Conservation (phyloP, 2,113 vertebrate genomes). For the Pomatorhinus ruficollis region DNA sequence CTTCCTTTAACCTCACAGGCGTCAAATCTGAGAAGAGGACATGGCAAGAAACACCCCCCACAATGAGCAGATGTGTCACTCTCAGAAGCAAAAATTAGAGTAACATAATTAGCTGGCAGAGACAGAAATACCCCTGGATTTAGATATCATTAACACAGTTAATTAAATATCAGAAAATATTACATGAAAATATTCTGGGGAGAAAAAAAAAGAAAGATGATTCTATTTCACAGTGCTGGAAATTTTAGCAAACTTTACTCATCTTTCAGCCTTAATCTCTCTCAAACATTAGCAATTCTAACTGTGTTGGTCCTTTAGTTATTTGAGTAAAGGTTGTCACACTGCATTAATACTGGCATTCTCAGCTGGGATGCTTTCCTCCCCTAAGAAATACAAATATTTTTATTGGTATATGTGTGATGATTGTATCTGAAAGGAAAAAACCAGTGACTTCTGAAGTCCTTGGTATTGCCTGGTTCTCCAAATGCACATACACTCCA, state of each 20-base stretch:
- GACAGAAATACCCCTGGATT: background rate
- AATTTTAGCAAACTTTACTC: background rate
- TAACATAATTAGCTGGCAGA: background rate
- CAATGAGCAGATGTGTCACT: background rate
- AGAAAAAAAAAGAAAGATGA: background rate
- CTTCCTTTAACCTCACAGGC: background rate
- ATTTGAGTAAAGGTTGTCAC: background rate
- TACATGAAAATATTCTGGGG: background rate
- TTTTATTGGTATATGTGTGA: background rate
- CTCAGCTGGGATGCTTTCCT: background rate
- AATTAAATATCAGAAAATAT: constrained; percentile 24
- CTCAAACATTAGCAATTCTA: background rate
- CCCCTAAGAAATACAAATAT: background rate
- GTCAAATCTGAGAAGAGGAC: background rate
- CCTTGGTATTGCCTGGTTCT: background rate
- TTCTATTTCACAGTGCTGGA: background rate
- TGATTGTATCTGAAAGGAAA: background rate
- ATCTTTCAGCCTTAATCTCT: background rate
- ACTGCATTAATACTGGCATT: background rate
- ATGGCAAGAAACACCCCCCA: background rate
- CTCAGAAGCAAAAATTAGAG: background rate
- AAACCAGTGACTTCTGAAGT: background rate
- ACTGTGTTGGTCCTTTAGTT: background rate
- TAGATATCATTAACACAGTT: background rate
- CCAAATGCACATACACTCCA: background rate